Percentiles rank a stretch among this genome's conserved stretches.
phyloP scores from a whole-genome alignment of 2,113 vertebrate species.

The Cochlearius cochlearius region DNA sequence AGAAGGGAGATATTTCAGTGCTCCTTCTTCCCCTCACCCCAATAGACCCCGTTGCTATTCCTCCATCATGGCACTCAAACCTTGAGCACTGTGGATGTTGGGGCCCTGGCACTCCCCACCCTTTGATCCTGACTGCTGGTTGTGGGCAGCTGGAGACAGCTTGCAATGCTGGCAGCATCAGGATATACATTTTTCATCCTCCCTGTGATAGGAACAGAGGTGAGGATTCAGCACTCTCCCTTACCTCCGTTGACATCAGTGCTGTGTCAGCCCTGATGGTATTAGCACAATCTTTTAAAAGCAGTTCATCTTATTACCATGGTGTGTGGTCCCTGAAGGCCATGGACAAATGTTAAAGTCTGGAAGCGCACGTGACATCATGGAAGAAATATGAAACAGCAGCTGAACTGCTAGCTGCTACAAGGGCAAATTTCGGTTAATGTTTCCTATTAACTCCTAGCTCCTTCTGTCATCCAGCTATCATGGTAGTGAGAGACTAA shows the following conservation, averaged over 20 bases:
- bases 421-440: slow-evolving; percentile 54
- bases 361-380: not conserved
- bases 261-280: slow-evolving; percentile 40
- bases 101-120: not conserved
- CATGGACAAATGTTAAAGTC: slow-evolving; percentile 26
- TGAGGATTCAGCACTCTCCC: slow-evolving; percentile 36
- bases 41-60: accelerated
- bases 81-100: not conserved
- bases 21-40: not conserved
- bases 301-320: slow-evolving; percentile 11
- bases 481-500: not conserved
- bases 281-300: slow-evolving; percentile 40
- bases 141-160: not conserved
- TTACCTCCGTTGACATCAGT: slow-evolving; percentile 16
- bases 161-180: not conserved
- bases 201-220: not conserved
- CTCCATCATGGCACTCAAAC: not conserved
- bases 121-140: not conserved
- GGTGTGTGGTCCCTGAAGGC: slow-evolving; percentile 24
- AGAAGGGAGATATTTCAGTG: not conserved
- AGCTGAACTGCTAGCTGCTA: slow-evolving; percentile 7
- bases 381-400: slow-evolving; percentile 34
- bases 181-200: not conserved
- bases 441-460: slow-evolving; percentile 41
- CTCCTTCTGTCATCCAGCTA: slow-evolving; percentile 28